Evolutionary conservation across 2,797 vertebrate species (phyloP), one percentile per base, ranked within the genome.

Genomic region (Echeneis naucrates): DNA sequence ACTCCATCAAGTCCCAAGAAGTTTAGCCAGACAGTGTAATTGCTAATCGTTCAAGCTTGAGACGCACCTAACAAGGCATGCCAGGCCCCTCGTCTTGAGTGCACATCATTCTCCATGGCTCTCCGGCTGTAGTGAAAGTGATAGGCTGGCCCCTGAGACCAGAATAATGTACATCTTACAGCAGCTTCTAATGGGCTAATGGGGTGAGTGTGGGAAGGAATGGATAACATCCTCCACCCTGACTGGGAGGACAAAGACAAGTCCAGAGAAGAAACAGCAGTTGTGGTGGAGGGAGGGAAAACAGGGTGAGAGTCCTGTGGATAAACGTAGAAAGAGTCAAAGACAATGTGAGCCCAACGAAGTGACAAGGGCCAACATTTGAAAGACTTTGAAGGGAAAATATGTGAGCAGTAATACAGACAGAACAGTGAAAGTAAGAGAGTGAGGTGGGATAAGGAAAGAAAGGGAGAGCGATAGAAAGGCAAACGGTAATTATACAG

Each of bases 1-100:
- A 87, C 81, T 87, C 85, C 87, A 76, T 81, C 77, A 63, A 77
- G 61, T 80, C 72, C 74, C 63, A 61, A 77, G 76, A 90, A 82
- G 71, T 87, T 88, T 66, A 76, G 72, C 75, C 81, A 91, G 89
- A 91, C 86, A 60, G 75, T 75, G 84, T 90, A 91, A 92, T 91
- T 92, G 88, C 82, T 84, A 86, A 88, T 91, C 83, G 71, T 86
- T 89, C 57, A 81, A 83, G 88, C 89, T 85, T 88, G 87, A 92
- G 87, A 91, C 87, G 87, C 88, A 83, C 87, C 87, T 89, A 92
- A 91, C 87, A 88, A 91, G 83, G 78, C 87, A 24, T 85, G 80
- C 72, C 70, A 23, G 44, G 73, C 67, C 81, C 81, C 26, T 76
- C 0, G 80, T 63, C 72, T 77, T 68, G 66, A 84, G 76, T 66